Base-by-base conservation (phyloP, 1,140 invertebrate genomes). In the Copidosoma floridanum region DNA sequence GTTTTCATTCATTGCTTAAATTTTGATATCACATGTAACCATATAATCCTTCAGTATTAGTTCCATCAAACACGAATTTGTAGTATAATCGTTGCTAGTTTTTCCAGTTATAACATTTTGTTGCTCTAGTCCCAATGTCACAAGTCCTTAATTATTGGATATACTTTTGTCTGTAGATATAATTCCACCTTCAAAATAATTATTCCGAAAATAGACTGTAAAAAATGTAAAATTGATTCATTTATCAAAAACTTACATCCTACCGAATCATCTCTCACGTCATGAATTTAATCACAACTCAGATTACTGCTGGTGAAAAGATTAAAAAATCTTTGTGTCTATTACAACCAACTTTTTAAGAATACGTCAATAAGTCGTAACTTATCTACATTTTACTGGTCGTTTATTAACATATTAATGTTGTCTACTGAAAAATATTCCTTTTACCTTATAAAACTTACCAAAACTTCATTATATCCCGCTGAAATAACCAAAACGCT, bases 401-500 rank as follows among this genome's bases (percentile, higher is more conserved):
- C n/a, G n/a, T n/a, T n/a, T n/a, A n/a, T n/a, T 32, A 0, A 44
- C 20, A 47, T 24, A 10, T 37, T 20, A 21, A 20, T 57, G 16
- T 57, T 57, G 7, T 47, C 27, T 35, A 51, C 37, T 20, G 1
- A 23, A 11, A 35, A 35, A 48, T 16, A 43, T 10, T 32, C 26
- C n/a, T n/a, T n/a, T n/a, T n/a, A n/a, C n/a, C n/a, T n/a, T n/a
- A n/a, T n/a, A n/a, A n/a, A n/a, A n/a, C n/a, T n/a, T n/a, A n/a
- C n/a, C n/a, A n/a, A n/a, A n/a, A n/a, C n/a, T n/a, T n/a, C n/a
- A n/a, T n/a, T n/a, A 37, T 27, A 38, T 44, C 37, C 35, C 40
- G 38, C 21, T 41, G 0, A 40, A 38, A 55, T 37, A 47, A 63
- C 54, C 68, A 61, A 67, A 63, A 60, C 71, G 62, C 67, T 69